Evolutionary conservation across 2,113 vertebrate species (phyloP), one percentile per base, ranked within the genome.

Genomic region (Oncorhynchus kisutch): DNA sequence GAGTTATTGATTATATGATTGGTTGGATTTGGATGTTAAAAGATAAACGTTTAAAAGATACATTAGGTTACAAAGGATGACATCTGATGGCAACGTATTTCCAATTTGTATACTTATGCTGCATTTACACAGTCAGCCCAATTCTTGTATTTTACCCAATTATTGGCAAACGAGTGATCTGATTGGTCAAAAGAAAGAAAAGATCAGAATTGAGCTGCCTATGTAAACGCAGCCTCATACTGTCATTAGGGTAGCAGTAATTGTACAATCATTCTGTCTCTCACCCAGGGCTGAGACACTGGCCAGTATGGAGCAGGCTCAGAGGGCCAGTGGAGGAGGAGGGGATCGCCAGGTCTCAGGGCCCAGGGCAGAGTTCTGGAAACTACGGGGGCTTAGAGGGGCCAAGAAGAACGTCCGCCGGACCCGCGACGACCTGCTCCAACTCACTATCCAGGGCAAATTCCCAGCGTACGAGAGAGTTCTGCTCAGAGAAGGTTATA

Each of bases 391-490:
- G 3, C 93, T 99, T 77, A 90, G 97, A 3, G 96, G 97, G 16
- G 95, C 95, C 82, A 99, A 96, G 90, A 98, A 95, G 90, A 91
- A 89, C 13, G 48, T 82, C 29, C 92, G 94, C 2, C 93, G 94
- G 75, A 95, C 93, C 79, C 93, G 96, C 0, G 97, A 99, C 1
- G 97, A 99, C 82, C 92, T 99, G 72, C 93, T 97, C 0, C 92
- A 93, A 27, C 94, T 99, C 84, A 99, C 97, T 31, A 96, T 93
- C 62, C 97, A 99, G 91, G 96, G 96, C 57, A 96, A 79, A 85
- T 99, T 97, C 81, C 98, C 98, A 0, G 96, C 97, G 0, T 99
- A 99, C 0, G 98, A 99, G 81, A 94, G 90, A 16, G 97, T 99
- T 66, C 88, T 96, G 71, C 94, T 99, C 67, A 93, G 94, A 86